These are phyloP conservation scores for Rhadinocentrus ornatus DNA, from an alignment of 2,797 vertebrate genomes.

Conservation along the genomic window DNA sequence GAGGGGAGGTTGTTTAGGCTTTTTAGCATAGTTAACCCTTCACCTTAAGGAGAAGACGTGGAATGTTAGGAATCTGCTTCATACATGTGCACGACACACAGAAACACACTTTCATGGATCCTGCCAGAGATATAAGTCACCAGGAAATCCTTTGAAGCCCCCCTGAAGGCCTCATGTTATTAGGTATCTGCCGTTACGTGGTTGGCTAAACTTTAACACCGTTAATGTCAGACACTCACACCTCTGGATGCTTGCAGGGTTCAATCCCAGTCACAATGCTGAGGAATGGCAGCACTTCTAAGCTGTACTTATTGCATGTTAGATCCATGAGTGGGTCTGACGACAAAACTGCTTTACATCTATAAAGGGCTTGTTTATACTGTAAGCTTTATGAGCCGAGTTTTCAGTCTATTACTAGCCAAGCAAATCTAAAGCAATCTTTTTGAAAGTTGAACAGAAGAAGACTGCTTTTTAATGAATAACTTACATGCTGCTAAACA, in stretches of 20 bases:
- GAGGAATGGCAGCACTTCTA: neutral
- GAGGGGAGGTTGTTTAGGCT: constrained; percentile 63
- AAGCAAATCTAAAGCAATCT: too few relatives aligned
- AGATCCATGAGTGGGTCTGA: neutral
- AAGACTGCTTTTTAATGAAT: too few relatives aligned
- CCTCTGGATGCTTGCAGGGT: constrained; percentile 21
- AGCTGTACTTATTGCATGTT: neutral
- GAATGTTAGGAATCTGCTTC: constrained; percentile 74
- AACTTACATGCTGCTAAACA: too few relatives aligned
- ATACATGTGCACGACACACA: constrained; percentile 39
- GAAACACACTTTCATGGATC: constrained; percentile 32
- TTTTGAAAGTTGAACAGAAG: too few relatives aligned
- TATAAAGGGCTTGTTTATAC: neutral
- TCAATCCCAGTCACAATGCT: constrained; percentile 13
- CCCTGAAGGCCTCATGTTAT: constrained; percentile 39
- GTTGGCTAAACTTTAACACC: constrained; percentile 51
- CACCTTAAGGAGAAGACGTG: constrained; percentile 43
- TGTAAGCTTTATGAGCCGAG: neutral
- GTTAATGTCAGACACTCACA: constrained; percentile 28
- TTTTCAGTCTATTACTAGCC: neutral
- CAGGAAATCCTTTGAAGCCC: constrained; percentile 68
- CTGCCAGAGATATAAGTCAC: constrained; percentile 54
- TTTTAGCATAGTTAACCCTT: constrained; percentile 63
- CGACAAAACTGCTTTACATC: neutral
- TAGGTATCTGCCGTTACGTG: constrained; percentile 38